Conservation (phyloP, 2,888 invertebrate species). For the Pristionchus maxplancki region DNA sequence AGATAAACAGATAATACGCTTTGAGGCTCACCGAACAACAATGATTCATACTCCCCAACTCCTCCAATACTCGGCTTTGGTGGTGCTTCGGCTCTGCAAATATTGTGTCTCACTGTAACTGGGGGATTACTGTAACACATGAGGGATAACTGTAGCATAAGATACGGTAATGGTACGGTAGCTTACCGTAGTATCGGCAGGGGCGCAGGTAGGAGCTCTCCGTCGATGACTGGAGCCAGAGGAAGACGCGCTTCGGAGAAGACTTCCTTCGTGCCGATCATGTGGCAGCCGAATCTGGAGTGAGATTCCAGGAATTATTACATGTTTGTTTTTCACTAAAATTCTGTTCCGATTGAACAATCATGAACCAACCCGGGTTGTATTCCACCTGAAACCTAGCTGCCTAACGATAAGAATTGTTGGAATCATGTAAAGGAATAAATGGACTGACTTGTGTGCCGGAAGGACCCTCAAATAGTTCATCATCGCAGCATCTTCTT, state of each 20-base stretch:
- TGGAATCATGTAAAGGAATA: too few relatives aligned
- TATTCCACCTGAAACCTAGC: neutral
- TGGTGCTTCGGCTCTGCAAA: constrained; percentile 61
- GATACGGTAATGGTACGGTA: neutral
- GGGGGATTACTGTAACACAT: neutral
- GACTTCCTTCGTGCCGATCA: constrained; percentile 67
- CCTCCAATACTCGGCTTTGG: constrained; percentile 69
- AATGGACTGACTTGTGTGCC: constrained; percentile 57
- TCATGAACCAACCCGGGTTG: neutral
- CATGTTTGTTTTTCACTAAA: too few relatives aligned
- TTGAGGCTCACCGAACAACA: constrained; percentile 67
- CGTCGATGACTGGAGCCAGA: constrained; percentile 74
- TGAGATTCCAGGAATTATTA: neutral
- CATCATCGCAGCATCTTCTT: constrained; percentile 68
- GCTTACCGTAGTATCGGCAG: neutral
- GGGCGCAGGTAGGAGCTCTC: constrained; percentile 70
- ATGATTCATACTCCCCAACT: constrained; percentile 70
- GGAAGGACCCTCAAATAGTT: constrained; percentile 67
- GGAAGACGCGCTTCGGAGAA: constrained; percentile 68
- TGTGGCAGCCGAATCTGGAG: constrained; percentile 63
- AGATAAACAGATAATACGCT: too few relatives aligned
- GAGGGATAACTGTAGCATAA: neutral
- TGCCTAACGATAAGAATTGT: neutral
- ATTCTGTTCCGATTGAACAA: too few relatives aligned
- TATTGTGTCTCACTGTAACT: too few relatives aligned